These are phyloP conservation scores for Cottus gobio DNA, from an alignment of 2,113 vertebrate species.

Conservation along the genomic window DNA sequence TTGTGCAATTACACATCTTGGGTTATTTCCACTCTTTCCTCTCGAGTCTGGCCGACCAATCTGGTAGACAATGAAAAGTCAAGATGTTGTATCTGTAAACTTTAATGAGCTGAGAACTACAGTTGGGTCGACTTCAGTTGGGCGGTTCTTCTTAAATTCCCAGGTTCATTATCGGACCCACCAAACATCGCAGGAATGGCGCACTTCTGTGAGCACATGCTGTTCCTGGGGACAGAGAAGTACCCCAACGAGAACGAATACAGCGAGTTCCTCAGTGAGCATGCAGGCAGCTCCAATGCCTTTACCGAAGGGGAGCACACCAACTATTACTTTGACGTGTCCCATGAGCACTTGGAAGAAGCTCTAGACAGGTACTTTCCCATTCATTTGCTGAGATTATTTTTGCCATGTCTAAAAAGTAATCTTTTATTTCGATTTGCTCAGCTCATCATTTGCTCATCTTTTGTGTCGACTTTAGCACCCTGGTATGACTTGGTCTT, in stretches of 20 bases:
- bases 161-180: conserved; percentile 97
- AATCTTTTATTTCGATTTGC: neutral
- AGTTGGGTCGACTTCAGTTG: neutral
- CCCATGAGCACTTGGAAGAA: conserved; percentile 96
- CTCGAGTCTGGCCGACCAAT: neutral
- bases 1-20: neutral
- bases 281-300: conserved; percentile 97
- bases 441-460: neutral
- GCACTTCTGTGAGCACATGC: conserved; percentile 99
- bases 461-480: neutral
- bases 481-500: neutral
- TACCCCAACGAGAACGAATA: conserved; percentile 99
- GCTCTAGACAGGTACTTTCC: conserved; percentile 91
- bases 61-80: neutral
- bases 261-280: conserved; percentile 97
- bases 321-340: conserved; percentile 98
- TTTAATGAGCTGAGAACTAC: neutral
- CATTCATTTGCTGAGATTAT: neutral
- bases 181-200: conserved; percentile 94
- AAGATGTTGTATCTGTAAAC: neutral
- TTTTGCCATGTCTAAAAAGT: neutral
- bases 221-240: conserved; percentile 97
- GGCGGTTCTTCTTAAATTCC: neutral
- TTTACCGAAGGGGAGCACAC: conserved; percentile 98
- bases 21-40: neutral